Conservation (phyloP, 2,797 vertebrate genomes). For the Sebastes melanostomus region DNA sequence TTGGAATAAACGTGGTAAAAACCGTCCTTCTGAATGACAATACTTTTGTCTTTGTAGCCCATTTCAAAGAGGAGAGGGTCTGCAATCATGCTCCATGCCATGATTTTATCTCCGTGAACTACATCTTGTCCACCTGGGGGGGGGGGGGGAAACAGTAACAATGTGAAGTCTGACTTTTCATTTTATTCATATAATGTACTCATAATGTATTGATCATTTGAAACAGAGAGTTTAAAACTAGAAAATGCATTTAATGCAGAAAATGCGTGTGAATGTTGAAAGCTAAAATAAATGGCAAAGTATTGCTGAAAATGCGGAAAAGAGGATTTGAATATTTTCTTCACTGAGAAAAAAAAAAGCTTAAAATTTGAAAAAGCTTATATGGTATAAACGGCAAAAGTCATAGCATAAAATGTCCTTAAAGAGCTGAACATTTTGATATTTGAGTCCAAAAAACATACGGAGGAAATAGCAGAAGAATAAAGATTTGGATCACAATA, state of each 20-base stretch:
- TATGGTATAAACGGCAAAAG: not conserved
- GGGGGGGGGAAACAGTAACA: not conserved
- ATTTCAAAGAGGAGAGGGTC: constrained; percentile 54
- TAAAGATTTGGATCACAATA: not conserved
- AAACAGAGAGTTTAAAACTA: not conserved
- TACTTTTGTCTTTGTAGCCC: constrained; percentile 45
- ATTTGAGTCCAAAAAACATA: not conserved
- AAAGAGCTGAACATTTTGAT: not conserved
- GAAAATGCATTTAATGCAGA: not conserved
- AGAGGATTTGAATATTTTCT: not conserved
- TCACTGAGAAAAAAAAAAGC: not conserved
- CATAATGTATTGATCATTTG: not conserved
- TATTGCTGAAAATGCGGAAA: not conserved
- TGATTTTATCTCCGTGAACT: not conserved
- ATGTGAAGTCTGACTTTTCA: not conserved
- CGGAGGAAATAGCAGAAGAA: not conserved
- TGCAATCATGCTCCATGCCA: constrained; percentile 66
- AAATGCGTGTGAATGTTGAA: not conserved
- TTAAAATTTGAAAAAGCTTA: not conserved
- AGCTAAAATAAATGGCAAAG: not conserved
- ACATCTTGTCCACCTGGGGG: constrained; percentile 40
- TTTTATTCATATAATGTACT: not conserved
- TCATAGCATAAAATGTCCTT: not conserved
- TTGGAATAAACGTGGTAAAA: constrained; percentile 82
- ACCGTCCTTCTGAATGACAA: constrained; percentile 71